Base-by-base conservation (phyloP, 2,888 invertebrate genomes). In the Diarsia rubi region DNA sequence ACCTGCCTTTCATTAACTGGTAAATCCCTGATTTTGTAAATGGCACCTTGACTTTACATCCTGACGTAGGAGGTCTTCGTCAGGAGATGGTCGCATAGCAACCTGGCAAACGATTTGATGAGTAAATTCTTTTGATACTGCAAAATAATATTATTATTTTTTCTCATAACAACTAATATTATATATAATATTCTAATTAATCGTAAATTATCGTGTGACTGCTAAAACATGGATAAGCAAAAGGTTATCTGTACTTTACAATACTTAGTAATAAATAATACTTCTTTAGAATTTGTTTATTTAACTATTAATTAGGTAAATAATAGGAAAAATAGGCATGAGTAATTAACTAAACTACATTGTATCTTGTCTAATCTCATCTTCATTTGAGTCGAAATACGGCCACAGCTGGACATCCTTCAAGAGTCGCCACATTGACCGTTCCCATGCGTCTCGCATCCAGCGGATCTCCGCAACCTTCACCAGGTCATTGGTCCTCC, bases 171-270 rank as follows among this genome's bases (percentile, higher is more conserved):
- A 54, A 45, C 19, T 49, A 6, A 31, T 62, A 44, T 60, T 60
- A 21, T 16, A 31, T 71, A 45, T 45, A 60, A 6, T n/a, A 44
- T 60, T 60, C 24, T 16, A 31, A 79, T 52, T 45, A 60, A 6
- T n/a, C 42, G 14, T 47, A 24, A 47, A 49, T 6, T 59, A 63
- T 69, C 49, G 6, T 31, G 45, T 42, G 60, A 21, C 52, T 59
- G 49, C 14, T 67, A 21, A 57, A 83, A 63, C 62, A 63, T 52
- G 63, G 42, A 72, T 82, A 62, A 69, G 47, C 45, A n/a, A 57
- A 71, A 62, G 78, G 72, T 80, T 74, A 77, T 77, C 75, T 16
- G 8, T 21, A 45, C 31, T 44, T 65, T 27, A 44, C 12, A n/a
- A 31, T 57, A 54, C 19, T 42, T 3, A 42, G 21, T 67, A 42